A percentile compares a stretch with the other conserved stretches of the same genome.
Evolutionary conservation across 2,797 vertebrate species (phyloP).

Genomic region (Amblyopsis hoosieri): DNA sequence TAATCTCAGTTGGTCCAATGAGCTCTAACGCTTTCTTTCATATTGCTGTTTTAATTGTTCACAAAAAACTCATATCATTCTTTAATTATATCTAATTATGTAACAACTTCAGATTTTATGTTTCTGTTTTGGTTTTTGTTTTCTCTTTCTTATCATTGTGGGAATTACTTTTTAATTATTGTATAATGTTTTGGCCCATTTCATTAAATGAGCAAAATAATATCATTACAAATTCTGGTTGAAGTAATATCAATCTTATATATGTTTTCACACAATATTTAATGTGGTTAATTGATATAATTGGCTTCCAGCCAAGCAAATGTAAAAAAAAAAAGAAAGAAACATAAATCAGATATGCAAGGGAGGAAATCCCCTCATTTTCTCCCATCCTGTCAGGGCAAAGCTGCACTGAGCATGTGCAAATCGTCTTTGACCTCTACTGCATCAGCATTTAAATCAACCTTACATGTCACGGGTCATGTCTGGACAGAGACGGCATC

Average conservation of each 20-base stretch:
- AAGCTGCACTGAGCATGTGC: constrained; percentile 43
- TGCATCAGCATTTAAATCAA: constrained; percentile 65
- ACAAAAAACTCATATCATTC: too few species aligned
- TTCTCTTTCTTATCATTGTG: background rate
- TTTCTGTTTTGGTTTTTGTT: too few species aligned
- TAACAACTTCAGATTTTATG: too few species aligned
- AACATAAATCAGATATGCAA: constrained; percentile 3
- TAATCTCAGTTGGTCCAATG: too few species aligned
- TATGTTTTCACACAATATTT: too few species aligned
- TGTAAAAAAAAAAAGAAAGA: background rate
- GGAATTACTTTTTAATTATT: background rate
- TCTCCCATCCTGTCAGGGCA: constrained; percentile 11
- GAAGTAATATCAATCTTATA: too few species aligned
- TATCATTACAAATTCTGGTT: too few species aligned
- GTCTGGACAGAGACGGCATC: constrained; percentile 65
- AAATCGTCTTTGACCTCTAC: constrained; percentile 47
- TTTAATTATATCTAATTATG: too few species aligned
- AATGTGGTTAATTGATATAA: too few species aligned
- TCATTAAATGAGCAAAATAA: constrained; percentile 11
- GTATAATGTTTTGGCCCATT: background rate
- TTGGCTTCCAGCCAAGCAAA: background rate
- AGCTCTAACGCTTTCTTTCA: too few species aligned
- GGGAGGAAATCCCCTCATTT: constrained; percentile 7
- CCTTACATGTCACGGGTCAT: constrained; percentile 67
- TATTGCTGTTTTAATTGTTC: too few species aligned